Evolutionary conservation across 2,888 invertebrate genomes (phyloP).

Genomic region (Hirudinaria manillensis): DNA sequence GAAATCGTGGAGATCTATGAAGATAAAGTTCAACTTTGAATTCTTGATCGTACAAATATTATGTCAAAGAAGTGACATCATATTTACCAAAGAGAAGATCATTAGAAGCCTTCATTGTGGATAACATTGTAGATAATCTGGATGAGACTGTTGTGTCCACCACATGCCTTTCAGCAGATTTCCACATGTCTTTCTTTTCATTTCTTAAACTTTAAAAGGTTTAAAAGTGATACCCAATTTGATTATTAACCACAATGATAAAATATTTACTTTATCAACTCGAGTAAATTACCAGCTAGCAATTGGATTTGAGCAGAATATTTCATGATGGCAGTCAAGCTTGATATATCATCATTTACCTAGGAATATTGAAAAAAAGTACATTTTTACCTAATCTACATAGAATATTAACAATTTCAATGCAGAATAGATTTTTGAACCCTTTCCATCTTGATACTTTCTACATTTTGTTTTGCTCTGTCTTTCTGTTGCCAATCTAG

Average conservation of each 20-base stretch:
- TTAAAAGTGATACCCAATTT: background rate
- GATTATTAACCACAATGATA: background rate
- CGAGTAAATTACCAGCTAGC: conserved; percentile 12
- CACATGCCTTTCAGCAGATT: background rate
- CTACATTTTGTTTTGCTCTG: too few species aligned
- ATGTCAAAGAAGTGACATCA: too few species aligned
- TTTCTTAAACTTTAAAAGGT: background rate
- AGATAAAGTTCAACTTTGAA: background rate
- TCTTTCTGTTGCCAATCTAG: too few species aligned
- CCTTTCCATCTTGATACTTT: too few species aligned
- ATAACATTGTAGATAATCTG: background rate
- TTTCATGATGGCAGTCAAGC: conserved; percentile 20
- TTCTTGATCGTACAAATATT: background rate
- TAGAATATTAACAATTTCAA: background rate
- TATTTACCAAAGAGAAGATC: background rate
- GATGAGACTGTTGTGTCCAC: background rate
- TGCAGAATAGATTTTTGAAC: background rate
- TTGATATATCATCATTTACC: conserved; percentile 3
- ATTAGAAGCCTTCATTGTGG: background rate
- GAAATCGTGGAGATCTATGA: conserved; percentile 1
- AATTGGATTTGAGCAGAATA: conserved; percentile 20
- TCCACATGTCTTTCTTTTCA: background rate
- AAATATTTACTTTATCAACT: conserved; percentile 9
- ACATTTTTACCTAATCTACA: background rate
- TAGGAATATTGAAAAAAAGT: background rate